Evolutionary conservation across 2,797 vertebrate genomes (phyloP), one percentile per base, ranked within the genome.

Genomic region (Vireo griseus): DNA sequence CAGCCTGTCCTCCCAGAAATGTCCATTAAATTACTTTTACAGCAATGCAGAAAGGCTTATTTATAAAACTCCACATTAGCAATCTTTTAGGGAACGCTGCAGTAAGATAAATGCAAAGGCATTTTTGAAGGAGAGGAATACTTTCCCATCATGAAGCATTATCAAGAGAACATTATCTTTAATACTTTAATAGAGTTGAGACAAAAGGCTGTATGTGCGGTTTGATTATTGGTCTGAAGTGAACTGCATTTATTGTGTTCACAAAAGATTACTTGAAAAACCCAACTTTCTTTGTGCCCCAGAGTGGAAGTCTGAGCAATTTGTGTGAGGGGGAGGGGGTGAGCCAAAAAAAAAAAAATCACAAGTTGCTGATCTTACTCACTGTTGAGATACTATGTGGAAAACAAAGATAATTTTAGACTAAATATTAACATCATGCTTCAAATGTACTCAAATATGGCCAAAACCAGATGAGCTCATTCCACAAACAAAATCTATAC

Each of bases 11-110:
- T 86, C 83, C 80, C 95, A 95, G 94, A 95, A 94, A 62, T 0
- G 29, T 31, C 87, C 91, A 95, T 95, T 97, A 96, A 92, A 89
- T 75, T 58, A 75, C 66, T 83, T 76, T 92, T 90, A 78, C 39
- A 94, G 79, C 45, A 45, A 35, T 6, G 35, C 44, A 88, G 68
- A 68, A 69, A 88, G 78, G 78, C 62, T 86, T 90, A 88, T 89
- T 95, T 95, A 92, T 83, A 89, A 93, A 88, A 71, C 69, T 89
- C 55, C 87, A 65, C 85, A 94, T 92, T 90, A 88, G 74, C 58
- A 48, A 63, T 59, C 74, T 81, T 92, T 71, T 7, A 90, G 62
- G 44, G 22, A 61, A 39, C 2, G 0, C 15, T 86, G 39, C 78
- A 76, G 63, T 35, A 77, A 91, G 86, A 79, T 24, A 88, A 90